A percentile compares a stretch with the other conserved stretches of the same genome.
phyloP scores from a whole-genome alignment of 2,888 invertebrate species.

The Nyleta sp. region DNA sequence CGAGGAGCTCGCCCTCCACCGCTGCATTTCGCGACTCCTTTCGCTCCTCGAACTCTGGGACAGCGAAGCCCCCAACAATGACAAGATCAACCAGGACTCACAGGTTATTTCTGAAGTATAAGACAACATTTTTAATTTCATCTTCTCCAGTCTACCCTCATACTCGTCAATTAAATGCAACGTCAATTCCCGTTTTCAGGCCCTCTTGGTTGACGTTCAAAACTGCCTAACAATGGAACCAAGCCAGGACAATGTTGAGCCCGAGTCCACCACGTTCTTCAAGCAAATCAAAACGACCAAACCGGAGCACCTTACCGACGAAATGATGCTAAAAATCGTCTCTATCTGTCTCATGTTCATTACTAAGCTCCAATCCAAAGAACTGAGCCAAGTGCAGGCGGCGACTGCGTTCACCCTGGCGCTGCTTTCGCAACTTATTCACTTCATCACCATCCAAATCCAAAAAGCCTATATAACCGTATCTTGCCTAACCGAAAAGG shows the following conservation, averaged over 20 bases:
- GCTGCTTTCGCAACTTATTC: conserved; percentile 89
- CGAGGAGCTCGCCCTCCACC: conserved; percentile 74
- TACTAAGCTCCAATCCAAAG: conserved; percentile 88
- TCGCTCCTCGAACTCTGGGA: conserved; percentile 80
- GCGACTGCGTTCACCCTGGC: conserved; percentile 93
- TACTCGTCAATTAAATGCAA: conserved; percentile 13
- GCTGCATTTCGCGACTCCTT: conserved; percentile 76
- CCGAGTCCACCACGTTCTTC: conserved; percentile 74
- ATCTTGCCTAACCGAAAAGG: conserved; percentile 76
- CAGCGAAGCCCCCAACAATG: conserved; percentile 72
- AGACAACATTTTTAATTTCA: conserved; percentile 19
- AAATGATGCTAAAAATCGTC: conserved; percentile 91
- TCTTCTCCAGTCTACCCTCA: background rate
- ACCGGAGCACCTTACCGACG: conserved; percentile 76
- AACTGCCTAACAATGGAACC: conserved; percentile 72
- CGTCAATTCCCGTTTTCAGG: conserved; percentile 66
- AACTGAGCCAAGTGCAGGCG: conserved; percentile 91
- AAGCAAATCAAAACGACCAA: conserved; percentile 73
- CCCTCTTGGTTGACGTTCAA: conserved; percentile 75
- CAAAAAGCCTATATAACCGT: conserved; percentile 77
- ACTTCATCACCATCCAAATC: conserved; percentile 77
- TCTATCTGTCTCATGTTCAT: conserved; percentile 92
- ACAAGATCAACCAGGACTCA: conserved; percentile 78
- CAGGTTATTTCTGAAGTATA: conserved; percentile 71
- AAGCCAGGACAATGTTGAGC: conserved; percentile 68